phyloP scores from a whole-genome alignment of 1,140 invertebrate genomes.

The Zaprionus davidi region DNA sequence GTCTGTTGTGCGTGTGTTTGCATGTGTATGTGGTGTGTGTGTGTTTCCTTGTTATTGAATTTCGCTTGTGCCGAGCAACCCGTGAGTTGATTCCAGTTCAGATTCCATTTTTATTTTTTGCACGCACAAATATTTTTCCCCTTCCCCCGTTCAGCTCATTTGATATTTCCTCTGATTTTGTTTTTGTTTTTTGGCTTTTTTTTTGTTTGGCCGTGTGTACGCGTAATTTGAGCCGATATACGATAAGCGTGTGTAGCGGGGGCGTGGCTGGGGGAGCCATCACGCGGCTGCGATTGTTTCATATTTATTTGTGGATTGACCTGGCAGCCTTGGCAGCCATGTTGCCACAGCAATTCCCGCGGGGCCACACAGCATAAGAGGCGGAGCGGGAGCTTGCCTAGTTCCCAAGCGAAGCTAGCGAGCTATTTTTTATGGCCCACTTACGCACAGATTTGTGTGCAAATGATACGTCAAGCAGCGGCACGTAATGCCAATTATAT shows the following conservation, averaged over 20 bases:
- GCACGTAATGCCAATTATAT: constrained; percentile 77
- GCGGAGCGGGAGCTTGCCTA: constrained; percentile 16
- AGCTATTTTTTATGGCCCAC: constrained; percentile 48
- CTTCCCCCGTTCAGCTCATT: constrained; percentile 1
- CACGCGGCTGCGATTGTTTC: constrained; percentile 66
- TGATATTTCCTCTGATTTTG: constrained; percentile 33
- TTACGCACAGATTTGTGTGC: constrained; percentile 64
- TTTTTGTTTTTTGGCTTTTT: constrained; percentile 20
- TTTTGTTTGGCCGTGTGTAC: constrained; percentile 46
- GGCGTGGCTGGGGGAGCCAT: constrained; percentile 38
- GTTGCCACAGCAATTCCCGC: constrained; percentile 40
- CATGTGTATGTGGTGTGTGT: constrained; percentile 57
- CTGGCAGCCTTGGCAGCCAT: constrained; percentile 20
- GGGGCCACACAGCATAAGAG: constrained; percentile 1
- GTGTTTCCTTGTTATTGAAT: constrained; percentile 51
- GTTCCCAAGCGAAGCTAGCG: constrained; percentile 22
- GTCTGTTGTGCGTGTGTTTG: constrained; percentile 3
- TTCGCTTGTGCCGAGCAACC: constrained; percentile 18
- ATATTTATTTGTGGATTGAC: constrained; percentile 47
- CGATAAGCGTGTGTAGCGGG: constrained; percentile 51
- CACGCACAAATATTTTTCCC: constrained; percentile 63
- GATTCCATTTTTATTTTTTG: constrained; percentile 52
- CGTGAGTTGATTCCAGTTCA: background rate
- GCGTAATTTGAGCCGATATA: constrained; percentile 78
- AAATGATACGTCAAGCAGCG: constrained; percentile 65